Evolutionary conservation across 2,888 invertebrate species (phyloP).

Genomic region (Mechanitis messenoides): DNA sequence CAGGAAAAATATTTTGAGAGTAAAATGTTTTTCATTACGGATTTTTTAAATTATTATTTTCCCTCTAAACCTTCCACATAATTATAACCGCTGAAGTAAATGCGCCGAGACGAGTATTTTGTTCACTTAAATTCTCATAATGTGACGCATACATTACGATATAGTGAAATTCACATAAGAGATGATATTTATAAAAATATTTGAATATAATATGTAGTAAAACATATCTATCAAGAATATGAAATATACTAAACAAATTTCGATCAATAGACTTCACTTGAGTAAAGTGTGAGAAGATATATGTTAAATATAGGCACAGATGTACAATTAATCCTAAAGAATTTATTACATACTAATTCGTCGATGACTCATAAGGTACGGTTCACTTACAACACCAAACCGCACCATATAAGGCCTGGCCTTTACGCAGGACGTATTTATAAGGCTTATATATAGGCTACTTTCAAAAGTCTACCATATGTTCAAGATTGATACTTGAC

Average conservation of each 20-base stretch:
- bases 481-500: slow-evolving; percentile 65
- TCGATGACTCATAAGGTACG: slow-evolving; percentile 65
- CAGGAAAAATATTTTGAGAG: no score
- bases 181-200: neutral
- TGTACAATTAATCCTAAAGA: slow-evolving; percentile 62
- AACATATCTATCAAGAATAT: no score
- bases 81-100: slow-evolving; percentile 9
- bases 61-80: neutral
- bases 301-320: slow-evolving; percentile 48
- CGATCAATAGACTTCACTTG: neutral
- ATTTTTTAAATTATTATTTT: no score
- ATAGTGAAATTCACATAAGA: neutral
- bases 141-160: neutral
- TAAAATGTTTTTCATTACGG: no score
- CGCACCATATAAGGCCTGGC: slow-evolving; percentile 65
- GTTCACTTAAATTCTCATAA: slow-evolving; percentile 6
- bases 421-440: slow-evolving; percentile 69
- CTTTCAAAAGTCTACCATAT: slow-evolving; percentile 72
- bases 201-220: no score
- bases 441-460: slow-evolving; percentile 66
- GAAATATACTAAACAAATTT: no score
- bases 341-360: slow-evolving; percentile 65
- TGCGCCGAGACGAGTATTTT: slow-evolving; percentile 7
- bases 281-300: neutral
- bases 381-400: slow-evolving; percentile 60